Base-by-base conservation (phyloP, 1,140 invertebrate genomes). In the Heliconius eleuchia region DNA sequence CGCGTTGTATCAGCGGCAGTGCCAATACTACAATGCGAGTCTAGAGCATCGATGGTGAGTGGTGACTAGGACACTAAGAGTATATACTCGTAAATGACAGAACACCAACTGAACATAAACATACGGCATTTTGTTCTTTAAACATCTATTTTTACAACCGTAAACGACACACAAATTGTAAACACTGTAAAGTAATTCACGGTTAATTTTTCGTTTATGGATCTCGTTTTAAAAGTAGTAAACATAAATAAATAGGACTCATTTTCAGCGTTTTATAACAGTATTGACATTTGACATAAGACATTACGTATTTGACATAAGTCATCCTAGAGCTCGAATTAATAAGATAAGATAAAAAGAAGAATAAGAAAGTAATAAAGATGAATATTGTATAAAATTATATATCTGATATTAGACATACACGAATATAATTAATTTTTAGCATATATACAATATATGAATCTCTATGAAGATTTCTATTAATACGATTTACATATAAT, bases 11-110 rank as follows among this genome's bases (percentile, higher is more conserved):
- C 83, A 84, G 80, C 85, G 82, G 84, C 85, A 78, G 86, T 83
- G 80, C 88, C 84, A 84, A 88, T 86, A 91, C 87, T 89, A 88
- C 86, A 89, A 83, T 90, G 86, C 81, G 85, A 85, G 77, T 77
- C 73, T 70, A 70, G 76, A 71, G 57, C 57, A 78, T 75, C 77
- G 79, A 81, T 82, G 66, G 81, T 80, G 42, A 66, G 80, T 82
- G 66, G 81, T 80, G 52, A 66, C 76, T 76, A 88, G 82, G 77
- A 79, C 78, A 83, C 82, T 74, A 76, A 83, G 76, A 72, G 34
- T 72, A 42, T n/a, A 42, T 72, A 46, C 42, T 46, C 42, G 42
- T 16, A 66, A 66, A 66, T 66, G 71, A 72, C 71, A 72, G 71
- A 39, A 39, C 71, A 72, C 34, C 30, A 72, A 72, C 37, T 78